Evolutionary conservation across 1,140 invertebrate genomes (phyloP).

Genomic region (Chymomyza costata): DNA sequence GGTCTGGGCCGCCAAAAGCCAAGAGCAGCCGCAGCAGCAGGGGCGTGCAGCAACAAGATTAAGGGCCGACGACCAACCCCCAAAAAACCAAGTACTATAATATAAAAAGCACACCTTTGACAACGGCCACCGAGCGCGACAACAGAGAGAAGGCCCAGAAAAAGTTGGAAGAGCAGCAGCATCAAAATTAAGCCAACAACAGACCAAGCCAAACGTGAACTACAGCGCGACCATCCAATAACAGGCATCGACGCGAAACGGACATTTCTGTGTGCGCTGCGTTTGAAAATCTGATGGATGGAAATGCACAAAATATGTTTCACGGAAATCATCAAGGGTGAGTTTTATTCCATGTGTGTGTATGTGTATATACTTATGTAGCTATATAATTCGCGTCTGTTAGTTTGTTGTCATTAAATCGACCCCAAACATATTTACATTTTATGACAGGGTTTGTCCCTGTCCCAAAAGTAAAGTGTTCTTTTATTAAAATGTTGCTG

Average conservation of each 20-base stretch:
- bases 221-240: constrained; percentile 63
- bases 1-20: background rate
- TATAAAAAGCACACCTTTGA: no score
- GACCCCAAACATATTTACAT: no score
- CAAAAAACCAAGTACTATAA: no score
- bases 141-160: constrained; percentile 35
- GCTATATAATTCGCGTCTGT: no score
- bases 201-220: constrained; percentile 45
- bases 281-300: constrained; percentile 75
- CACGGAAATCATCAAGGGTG: constrained; percentile 76
- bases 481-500: background rate
- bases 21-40: no score
- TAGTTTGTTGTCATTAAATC: background rate
- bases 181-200: constrained; percentile 70
- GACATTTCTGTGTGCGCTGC: constrained; percentile 63
- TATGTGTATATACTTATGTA: no score
- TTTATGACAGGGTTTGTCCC: no score
- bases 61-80: background rate
- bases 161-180: constrained; percentile 9
- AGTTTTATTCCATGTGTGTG: constrained; percentile 47
- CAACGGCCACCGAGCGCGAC: constrained; percentile 54
- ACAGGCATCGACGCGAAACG: constrained; percentile 54
- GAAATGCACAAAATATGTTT: constrained; percentile 76
- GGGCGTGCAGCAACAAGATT: no score
- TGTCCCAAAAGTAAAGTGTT: no score